Base-by-base conservation (phyloP, 1,140 invertebrate species). In the Portunus trituberculatus region DNA sequence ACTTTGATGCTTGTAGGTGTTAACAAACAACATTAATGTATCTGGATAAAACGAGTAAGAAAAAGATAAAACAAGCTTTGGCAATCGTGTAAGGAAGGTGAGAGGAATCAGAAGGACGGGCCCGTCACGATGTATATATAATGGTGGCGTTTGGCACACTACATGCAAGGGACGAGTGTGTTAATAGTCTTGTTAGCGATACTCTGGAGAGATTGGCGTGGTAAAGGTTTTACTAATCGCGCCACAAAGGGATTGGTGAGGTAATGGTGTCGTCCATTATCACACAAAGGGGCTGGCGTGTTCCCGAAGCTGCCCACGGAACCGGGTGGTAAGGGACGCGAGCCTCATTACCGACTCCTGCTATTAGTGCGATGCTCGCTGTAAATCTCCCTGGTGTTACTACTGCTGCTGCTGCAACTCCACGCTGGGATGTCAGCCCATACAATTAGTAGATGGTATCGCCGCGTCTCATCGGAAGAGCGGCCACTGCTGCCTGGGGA, bases 191-290 rank as follows among this genome's bases (percentile, higher is more conserved):
- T 76, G 67, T 76, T 76, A 76, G 67, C 67, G 67, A 76, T 25
- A 76, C 20, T n/a, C 20, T 25, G n/a, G 25, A 76, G 67, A 76
- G 67, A 76, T n/a, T 76, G 67, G 67, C 67, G 16, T 76, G 67
- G 67, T 76, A 76, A n/a, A 76, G n/a, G 67, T n/a, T 20, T 76
- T 76, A n/a, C 67, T 76, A 76, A 76, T 76, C 67, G n/a, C 67
- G 67, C 67, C 67, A 76, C 67, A 76, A 76, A 76, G 67, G n/a
- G 67, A 76, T 76, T 76, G 67, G 67, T 25, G 67, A 76, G 67
- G 67, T 76, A 76, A 76, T 76, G n/a, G 67, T 76, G 67, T 76
- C 67, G 67, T 76, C 67, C 67, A 76, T 76, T 76, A 76, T 76
- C 67, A 76, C 67, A 76, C 67, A 76, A 76, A n/a, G 67, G 67